Evolutionary conservation across 2,113 vertebrate genomes (phyloP).

Genomic region (Catharus minimus): DNA sequence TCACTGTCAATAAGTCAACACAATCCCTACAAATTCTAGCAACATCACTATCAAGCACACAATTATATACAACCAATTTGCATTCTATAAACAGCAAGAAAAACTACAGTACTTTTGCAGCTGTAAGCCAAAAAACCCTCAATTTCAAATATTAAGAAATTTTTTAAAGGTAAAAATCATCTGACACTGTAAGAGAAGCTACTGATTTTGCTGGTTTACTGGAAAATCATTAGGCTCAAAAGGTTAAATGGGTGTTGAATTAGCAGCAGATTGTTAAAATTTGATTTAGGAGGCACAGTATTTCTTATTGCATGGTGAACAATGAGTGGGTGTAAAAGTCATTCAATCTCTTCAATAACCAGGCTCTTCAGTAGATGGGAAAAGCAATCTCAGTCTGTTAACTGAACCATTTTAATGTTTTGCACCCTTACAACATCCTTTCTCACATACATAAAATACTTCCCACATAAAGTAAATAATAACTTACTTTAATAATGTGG

Average conservation of each 20-base stretch:
- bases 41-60: neutral
- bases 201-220: neutral
- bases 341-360: neutral
- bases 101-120: neutral
- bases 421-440: neutral
- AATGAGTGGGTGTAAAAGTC: neutral
- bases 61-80: neutral
- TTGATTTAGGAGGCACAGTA: neutral
- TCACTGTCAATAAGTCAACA: neutral
- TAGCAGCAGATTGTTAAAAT: neutral
- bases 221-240: constrained; percentile 5
- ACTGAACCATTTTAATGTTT: neutral
- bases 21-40: neutral
- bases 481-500: neutral
- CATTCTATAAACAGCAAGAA: neutral
- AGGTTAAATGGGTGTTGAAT: neutral
- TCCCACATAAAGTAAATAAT: neutral
- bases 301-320: neutral
- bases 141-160: neutral
- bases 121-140: neutral
- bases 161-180: neutral
- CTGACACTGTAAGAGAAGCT: neutral
- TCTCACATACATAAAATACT: neutral
- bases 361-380: neutral
- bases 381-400: neutral